These are phyloP conservation scores for Laspeyria flexula DNA, from an alignment of 2,888 invertebrate species.

Conservation along the genomic window DNA sequence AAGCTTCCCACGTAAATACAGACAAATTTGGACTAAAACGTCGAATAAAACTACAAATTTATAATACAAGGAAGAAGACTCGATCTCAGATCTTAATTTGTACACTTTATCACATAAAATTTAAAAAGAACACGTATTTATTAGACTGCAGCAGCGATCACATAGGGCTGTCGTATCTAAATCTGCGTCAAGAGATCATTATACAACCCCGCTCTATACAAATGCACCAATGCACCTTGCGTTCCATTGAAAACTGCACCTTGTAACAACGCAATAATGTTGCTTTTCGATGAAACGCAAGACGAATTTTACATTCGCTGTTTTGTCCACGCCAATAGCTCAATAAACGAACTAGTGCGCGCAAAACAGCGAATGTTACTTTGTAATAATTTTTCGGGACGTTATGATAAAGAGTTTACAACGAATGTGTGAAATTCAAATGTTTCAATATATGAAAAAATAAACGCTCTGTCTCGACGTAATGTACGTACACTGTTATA, in stretches of 20 bases:
- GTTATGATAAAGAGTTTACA: conserved; percentile 25
- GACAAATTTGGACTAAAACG: conserved; percentile 65
- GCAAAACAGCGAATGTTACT: conserved; percentile 26
- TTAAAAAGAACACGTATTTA: conserved; percentile 68
- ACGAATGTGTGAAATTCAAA: conserved; percentile 54
- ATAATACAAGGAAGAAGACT: conserved; percentile 71
- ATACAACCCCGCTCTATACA: conserved; percentile 16
- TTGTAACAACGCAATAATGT: background rate
- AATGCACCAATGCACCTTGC: conserved; percentile 20
- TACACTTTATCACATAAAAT: conserved; percentile 82
- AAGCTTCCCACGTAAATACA: conserved; percentile 48
- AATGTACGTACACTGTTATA: conserved; percentile 63
- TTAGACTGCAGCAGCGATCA: conserved; percentile 51
- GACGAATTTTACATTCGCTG: conserved; percentile 9
- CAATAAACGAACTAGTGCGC: conserved; percentile 10
- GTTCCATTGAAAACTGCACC: conserved; percentile 12
- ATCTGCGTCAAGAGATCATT: conserved; percentile 57
- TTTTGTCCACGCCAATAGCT: conserved; percentile 14
- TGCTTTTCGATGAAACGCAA: conserved; percentile 15
- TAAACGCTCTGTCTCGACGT: conserved; percentile 68
- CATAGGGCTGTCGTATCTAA: conserved; percentile 40
- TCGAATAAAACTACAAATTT: conserved; percentile 71
- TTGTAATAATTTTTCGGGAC: conserved; percentile 9
- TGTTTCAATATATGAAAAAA: conserved; percentile 71
- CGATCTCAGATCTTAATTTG: conserved; percentile 79